Evolutionary conservation across 2,888 invertebrate species (phyloP).

Genomic region (Eilema caniola): DNA sequence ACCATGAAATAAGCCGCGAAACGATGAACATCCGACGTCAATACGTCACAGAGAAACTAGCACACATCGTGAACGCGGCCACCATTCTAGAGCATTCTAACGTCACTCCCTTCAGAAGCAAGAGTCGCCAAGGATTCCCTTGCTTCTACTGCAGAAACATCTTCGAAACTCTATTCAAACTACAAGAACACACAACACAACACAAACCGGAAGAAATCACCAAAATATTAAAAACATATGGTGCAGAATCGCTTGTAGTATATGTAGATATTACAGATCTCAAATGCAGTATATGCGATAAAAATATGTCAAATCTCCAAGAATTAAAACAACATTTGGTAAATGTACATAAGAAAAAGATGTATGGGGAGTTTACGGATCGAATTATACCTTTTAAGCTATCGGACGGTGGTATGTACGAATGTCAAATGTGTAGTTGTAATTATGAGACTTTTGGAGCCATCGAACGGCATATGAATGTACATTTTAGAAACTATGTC

Average conservation of each 20-base stretch:
- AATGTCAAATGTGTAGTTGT: constrained; percentile 73
- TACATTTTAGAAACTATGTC: constrained; percentile 75
- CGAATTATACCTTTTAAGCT: constrained; percentile 75
- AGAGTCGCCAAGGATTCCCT: constrained; percentile 69
- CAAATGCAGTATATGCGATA: constrained; percentile 66
- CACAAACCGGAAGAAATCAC: constrained; percentile 57
- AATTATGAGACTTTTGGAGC: constrained; percentile 78
- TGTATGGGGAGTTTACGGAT: constrained; percentile 64
- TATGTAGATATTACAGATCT: constrained; percentile 75
- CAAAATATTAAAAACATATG: constrained; percentile 63
- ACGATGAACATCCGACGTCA: constrained; percentile 29
- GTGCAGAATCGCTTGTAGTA: constrained; percentile 69
- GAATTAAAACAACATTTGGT: constrained; percentile 70
- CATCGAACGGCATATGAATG: constrained; percentile 79
- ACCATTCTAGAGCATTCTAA: constrained; percentile 69
- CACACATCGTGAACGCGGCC: constrained; percentile 65
- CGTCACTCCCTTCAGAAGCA: constrained; percentile 71
- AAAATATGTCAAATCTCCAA: constrained; percentile 55
- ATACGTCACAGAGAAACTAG: constrained; percentile 69
- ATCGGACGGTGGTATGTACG: constrained; percentile 56
- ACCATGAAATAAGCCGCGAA: constrained; percentile 31
- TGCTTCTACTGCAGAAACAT: constrained; percentile 74
- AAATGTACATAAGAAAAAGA: constrained; percentile 67
- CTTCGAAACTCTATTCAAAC: constrained; percentile 61
- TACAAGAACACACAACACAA: constrained; percentile 58